Evolutionary conservation across 2,113 vertebrate genomes (phyloP).

Genomic region (Callionymus lyra): DNA sequence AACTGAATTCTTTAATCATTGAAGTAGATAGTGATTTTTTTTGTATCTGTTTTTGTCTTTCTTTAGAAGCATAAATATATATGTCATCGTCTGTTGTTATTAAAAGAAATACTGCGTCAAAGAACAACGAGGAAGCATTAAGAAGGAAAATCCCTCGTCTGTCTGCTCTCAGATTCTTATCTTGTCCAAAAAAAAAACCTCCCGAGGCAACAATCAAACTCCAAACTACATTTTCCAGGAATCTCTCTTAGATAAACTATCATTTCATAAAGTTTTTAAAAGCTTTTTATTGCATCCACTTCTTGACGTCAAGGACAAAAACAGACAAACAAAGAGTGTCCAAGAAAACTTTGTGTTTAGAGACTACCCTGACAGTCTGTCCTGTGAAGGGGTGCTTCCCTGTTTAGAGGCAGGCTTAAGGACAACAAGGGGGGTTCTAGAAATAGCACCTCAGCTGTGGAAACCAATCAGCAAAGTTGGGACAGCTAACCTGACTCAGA

Average conservation of each 20-base stretch:
- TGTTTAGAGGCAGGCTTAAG: conserved; percentile 24
- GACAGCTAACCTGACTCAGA: conserved; percentile 56
- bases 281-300: neutral
- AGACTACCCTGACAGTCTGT: neutral
- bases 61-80: too few species aligned
- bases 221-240: conserved; percentile 8
- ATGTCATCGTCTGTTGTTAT: too few species aligned
- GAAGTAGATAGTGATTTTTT: too few species aligned
- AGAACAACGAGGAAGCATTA: too few species aligned
- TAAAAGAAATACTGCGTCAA: too few species aligned
- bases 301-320: conserved; percentile 1
- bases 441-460: conserved; percentile 69
- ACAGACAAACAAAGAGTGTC: too few species aligned
- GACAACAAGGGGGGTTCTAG: conserved; percentile 51
- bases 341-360: neutral
- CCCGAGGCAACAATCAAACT: conserved; percentile 10
- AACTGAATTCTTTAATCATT: too few species aligned
- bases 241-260: too few species aligned
- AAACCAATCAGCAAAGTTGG: conserved; percentile 45
- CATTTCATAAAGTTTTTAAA: neutral
- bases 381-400: conserved; percentile 6
- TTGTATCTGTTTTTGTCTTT: too few species aligned
- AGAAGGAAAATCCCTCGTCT: conserved; percentile 3
- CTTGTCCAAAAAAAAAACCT: conserved; percentile 22
- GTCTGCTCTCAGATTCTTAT: conserved; percentile 33